Evolutionary conservation across 1,140 invertebrate species (phyloP).

Genomic region (Drosophila nannoptera): DNA sequence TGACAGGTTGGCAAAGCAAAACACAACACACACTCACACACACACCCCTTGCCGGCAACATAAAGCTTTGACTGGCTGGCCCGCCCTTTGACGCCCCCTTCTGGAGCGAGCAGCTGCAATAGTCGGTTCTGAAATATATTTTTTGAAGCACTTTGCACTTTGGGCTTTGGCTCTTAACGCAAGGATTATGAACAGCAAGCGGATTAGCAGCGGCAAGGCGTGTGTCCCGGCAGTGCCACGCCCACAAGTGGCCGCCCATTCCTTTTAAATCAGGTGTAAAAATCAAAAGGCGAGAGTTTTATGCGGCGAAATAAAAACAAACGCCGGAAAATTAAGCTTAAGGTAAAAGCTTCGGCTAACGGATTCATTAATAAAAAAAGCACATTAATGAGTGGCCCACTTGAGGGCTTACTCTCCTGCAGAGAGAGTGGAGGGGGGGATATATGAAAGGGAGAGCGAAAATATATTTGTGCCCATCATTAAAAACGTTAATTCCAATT

Average conservation of each 20-base stretch:
- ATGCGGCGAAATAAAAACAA: conserved; percentile 67
- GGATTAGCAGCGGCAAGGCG: conserved; percentile 57
- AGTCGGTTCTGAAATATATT: conserved; percentile 60
- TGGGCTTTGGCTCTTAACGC: conserved; percentile 56
- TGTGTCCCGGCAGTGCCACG: background rate
- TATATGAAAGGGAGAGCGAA: conserved; percentile 13
- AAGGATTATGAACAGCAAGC: conserved; percentile 74
- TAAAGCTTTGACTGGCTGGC: too few species aligned
- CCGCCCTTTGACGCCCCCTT: conserved; percentile 1
- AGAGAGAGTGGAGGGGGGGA: background rate
- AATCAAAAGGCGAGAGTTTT: conserved; percentile 63
- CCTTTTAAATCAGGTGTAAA: conserved; percentile 51
- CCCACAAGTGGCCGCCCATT: background rate
- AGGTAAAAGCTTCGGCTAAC: conserved; percentile 60
- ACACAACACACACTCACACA: conserved; percentile 1
- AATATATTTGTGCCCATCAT: conserved; percentile 54
- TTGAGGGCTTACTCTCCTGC: conserved; percentile 16
- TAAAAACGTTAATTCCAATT: conserved; percentile 78
- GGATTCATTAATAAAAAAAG: conserved; percentile 70
- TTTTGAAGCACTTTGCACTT: conserved; percentile 70
- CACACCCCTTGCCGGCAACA: background rate
- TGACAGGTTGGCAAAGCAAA: conserved; percentile 2
- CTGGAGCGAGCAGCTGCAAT: background rate
- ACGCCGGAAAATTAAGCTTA: conserved; percentile 43
- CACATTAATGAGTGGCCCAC: conserved; percentile 63